Conservation (phyloP, 2,113 vertebrate genomes). For the Phyllostomus hastatus region DNA sequence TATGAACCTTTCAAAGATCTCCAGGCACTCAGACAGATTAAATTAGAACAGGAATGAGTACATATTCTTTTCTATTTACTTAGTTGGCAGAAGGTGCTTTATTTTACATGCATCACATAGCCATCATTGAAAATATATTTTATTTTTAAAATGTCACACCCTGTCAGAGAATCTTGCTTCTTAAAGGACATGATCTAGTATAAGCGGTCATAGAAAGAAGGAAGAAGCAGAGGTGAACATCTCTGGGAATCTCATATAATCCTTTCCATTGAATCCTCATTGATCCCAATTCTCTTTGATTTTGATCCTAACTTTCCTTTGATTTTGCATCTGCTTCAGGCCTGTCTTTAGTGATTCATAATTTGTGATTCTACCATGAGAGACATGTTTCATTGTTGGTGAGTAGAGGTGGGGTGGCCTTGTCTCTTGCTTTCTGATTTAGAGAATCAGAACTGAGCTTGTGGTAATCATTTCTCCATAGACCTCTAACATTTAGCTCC, state of each 20-base stretch:
- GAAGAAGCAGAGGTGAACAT: background rate
- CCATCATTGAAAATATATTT: conserved; percentile 25
- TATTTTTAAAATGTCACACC: conserved; percentile 56
- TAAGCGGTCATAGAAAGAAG: background rate
- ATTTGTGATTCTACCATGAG: background rate
- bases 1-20: conserved; percentile 32
- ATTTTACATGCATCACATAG: conserved; percentile 53
- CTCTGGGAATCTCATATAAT: background rate
- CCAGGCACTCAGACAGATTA: conserved; percentile 47
- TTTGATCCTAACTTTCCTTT: background rate
- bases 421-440: background rate
- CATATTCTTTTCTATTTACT: conserved; percentile 53
- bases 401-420: background rate
- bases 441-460: background rate
- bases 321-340: background rate
- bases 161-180: background rate
- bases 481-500: background rate
- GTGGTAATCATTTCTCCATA: background rate
- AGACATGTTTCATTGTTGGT: background rate
- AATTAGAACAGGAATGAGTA: conserved; percentile 56
- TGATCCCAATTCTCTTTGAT: background rate
- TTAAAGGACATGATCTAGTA: background rate
- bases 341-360: background rate
- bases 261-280: background rate
- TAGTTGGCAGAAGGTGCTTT: conserved; percentile 52